A percentile compares a stretch with the other conserved stretches of the same genome.
These are phyloP conservation scores for Drosophila sucinea DNA, from an alignment of 1,140 invertebrate genomes.

Conservation along the genomic window DNA sequence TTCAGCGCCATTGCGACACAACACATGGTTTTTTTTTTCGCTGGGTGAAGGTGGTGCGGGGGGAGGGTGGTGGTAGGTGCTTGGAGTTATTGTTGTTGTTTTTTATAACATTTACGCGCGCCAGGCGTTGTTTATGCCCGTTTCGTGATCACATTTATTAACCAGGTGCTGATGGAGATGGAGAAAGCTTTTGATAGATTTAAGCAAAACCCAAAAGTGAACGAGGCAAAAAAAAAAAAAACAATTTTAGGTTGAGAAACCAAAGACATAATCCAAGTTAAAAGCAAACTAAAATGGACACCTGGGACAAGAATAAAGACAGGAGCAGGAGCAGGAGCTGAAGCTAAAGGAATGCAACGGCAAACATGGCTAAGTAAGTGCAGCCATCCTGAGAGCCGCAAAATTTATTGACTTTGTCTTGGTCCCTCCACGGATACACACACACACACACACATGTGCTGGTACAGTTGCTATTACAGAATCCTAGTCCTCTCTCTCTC, in stretches of 20 bases:
- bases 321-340: background rate
- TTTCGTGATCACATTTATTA: slow-evolving; percentile 71
- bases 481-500: background rate
- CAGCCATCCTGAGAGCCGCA: slow-evolving; percentile 60
- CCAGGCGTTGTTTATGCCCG: slow-evolving; percentile 65
- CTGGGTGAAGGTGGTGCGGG: background rate
- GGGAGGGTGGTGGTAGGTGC: background rate
- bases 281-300: slow-evolving; percentile 77
- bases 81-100: slow-evolving; percentile 12
- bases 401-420: slow-evolving; percentile 78
- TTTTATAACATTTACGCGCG: slow-evolving; percentile 21
- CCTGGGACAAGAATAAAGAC: slow-evolving; percentile 53
- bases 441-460: background rate
- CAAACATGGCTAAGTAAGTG: slow-evolving; percentile 60
- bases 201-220: background rate
- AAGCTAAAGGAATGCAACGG: slow-evolving; percentile 33
- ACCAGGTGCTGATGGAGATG: slow-evolving; percentile 9
- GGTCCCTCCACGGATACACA: slow-evolving; percentile 8
- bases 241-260: slow-evolving; percentile 59
- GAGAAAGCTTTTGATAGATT: slow-evolving; percentile 3
- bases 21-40: background rate
- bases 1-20: slow-evolving; percentile 9
- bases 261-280: slow-evolving; percentile 62
- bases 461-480: background rate
- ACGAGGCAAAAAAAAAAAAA: background rate